A percentile compares a stretch with the other conserved stretches of the same genome.
phyloP scores from a whole-genome alignment of 2,113 vertebrate species.

The Alethe castanea region DNA sequence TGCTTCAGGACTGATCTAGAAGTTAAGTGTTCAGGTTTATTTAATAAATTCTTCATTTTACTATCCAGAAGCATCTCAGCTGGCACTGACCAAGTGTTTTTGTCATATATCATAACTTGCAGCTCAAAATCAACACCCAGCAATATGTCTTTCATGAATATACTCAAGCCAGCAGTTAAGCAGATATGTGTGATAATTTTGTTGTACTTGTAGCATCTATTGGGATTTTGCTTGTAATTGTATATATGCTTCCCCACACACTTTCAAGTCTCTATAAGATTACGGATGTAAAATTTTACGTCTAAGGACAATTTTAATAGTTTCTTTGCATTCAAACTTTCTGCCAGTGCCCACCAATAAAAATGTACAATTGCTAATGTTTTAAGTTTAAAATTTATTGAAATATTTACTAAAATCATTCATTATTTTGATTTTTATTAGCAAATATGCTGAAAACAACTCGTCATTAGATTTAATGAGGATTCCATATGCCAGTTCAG shows the following conservation, averaged over 20 bases:
- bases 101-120: neutral
- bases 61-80: neutral
- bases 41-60: neutral
- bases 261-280: neutral
- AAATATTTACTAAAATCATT: neutral
- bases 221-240: neutral
- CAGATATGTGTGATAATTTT: neutral
- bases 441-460: neutral
- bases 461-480: neutral
- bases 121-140: neutral
- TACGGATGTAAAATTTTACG: neutral
- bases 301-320: neutral
- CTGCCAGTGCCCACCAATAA: neutral
- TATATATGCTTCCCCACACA: rapidly evolving
- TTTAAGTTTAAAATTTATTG: neutral
- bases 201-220: neutral
- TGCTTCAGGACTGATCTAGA: neutral
- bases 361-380: neutral
- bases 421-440: neutral
- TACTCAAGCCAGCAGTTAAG: neutral
- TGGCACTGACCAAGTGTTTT: neutral
- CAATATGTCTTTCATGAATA: neutral
- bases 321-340: neutral
- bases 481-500: neutral
- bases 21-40: neutral